Base-by-base conservation (phyloP, 2,888 invertebrate genomes). In the Sycophila texana region DNA sequence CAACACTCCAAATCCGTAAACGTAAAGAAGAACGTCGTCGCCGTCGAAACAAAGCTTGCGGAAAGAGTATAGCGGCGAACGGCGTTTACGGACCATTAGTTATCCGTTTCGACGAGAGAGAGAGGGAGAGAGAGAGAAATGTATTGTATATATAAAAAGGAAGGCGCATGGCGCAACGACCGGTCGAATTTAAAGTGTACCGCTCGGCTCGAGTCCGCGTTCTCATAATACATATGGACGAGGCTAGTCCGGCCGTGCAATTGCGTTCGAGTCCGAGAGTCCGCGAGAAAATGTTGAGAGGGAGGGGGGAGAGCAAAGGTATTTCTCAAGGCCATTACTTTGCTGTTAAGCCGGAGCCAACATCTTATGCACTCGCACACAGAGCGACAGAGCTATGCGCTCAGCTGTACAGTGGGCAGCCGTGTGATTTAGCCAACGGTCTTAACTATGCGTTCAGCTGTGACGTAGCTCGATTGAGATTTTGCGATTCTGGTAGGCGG, bases 281-380 rank as follows among this genome's bases (percentile, higher is more conserved):
- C 80, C 61, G n/a, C 30, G 22, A 74, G 72, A 65, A 65, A 55
- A 68, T 72, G 16, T 51, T 68, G 72, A 71, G 72, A 77, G 74
- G 74, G 57, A 14, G 67, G 51, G 63, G 71, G 53, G 39, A 73
- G 73, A 74, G 67, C 67, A 30, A 67, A 74, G 73, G 63, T 22
- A 65, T 57, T 65, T 74, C 75, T 68, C 75, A 75, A 75, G 75
- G 68, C 61, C 65, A 74, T 51, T 74, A 74, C 73, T 74, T 74
- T 47, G 73, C 73, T n/a, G 39, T n/a, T 4, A 51, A 51, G 13
- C 51, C 16, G 14, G 13, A 51, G 7, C 30, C 30, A 51, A 51
- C 51, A 51, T 5, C 51, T 51, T 51, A 51, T 16, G 16, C 51
- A 51, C 51, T 16, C n/a, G n/a, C 51, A 51, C 51, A 51, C 16